A percentile compares a stretch with the other conserved stretches of the same genome.
These are phyloP conservation scores for Eublepharis macularius DNA, from an alignment of 2,113 vertebrate genomes.

Conservation along the genomic window DNA sequence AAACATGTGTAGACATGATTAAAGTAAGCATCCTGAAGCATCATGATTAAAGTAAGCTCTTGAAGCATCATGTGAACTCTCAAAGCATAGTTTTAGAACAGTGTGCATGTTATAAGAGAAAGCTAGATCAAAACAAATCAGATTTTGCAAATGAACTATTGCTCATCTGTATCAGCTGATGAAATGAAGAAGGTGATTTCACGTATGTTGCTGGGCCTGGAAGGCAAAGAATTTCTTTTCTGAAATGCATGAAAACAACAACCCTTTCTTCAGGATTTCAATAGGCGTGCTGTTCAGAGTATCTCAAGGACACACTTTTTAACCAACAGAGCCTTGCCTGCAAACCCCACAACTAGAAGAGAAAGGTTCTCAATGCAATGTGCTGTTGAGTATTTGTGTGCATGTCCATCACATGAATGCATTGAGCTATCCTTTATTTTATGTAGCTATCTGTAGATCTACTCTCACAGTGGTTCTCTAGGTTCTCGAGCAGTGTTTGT, in stretches of 20 bases:
- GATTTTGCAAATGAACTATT: not conserved
- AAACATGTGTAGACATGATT: not conserved
- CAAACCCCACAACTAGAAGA: not conserved
- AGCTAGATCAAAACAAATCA: not conserved
- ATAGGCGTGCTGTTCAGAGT: not conserved
- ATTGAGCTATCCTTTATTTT: no score
- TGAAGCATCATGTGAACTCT: not conserved
- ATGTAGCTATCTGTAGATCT: no score
- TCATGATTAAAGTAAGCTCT: not conserved
- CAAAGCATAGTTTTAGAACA: not conserved
- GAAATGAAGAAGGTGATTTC: not conserved
- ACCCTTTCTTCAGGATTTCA: not conserved
- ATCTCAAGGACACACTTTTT: slow-evolving; percentile 1
- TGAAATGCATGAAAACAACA: not conserved
- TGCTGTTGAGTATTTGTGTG: not conserved
- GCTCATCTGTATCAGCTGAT: not conserved
- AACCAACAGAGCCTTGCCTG: not conserved
- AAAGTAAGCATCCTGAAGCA: not conserved
- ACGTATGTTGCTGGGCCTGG: not conserved
- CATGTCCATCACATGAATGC: no score
- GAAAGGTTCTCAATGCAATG: not conserved
- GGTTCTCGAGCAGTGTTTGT: no score
- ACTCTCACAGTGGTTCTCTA: no score
- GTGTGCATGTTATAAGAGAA: not conserved
- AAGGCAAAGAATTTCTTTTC: not conserved